phyloP scores from a whole-genome alignment of 2,797 vertebrate species.

The Mallotus villosus region DNA sequence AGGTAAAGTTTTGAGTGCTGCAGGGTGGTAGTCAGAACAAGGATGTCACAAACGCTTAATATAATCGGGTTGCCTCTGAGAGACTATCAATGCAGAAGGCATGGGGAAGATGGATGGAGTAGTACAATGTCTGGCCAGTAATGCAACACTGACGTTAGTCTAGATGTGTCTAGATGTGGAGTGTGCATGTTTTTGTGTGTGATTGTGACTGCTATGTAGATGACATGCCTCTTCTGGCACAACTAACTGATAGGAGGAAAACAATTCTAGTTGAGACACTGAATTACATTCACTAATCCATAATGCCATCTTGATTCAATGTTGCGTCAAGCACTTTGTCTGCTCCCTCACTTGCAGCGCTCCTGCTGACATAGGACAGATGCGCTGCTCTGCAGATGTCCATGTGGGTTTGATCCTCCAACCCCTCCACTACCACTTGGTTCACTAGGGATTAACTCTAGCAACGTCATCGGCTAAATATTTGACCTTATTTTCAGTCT shows the following conservation, averaged over 20 bases:
- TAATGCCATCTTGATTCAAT: background rate
- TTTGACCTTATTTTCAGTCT: slow-evolving; percentile 24
- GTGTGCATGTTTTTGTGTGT: background rate
- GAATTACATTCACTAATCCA: slow-evolving; percentile 1
- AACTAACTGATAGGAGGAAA: background rate
- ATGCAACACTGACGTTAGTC: slow-evolving; percentile 12
- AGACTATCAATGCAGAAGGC: slow-evolving; percentile 19
- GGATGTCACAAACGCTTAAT: background rate
- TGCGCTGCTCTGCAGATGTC: background rate
- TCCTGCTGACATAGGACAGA: slow-evolving; percentile 8
- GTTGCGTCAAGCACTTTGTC: background rate
- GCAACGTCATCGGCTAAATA: background rate
- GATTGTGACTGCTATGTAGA: background rate
- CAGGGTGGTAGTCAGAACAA: background rate
- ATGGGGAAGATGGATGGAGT: background rate
- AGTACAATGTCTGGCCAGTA: slow-evolving; percentile 6
- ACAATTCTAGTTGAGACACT: background rate
- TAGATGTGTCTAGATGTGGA: too few species aligned
- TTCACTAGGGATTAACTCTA: slow-evolving; percentile 16
- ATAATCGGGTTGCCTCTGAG: background rate
- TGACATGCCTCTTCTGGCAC: background rate
- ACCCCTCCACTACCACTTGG: background rate
- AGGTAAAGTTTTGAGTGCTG: too few species aligned
- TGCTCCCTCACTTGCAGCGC: too few species aligned
- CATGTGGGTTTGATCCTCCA: background rate